Conservation (phyloP, 2,888 invertebrate genomes). For the Drosophila siamana region DNA sequence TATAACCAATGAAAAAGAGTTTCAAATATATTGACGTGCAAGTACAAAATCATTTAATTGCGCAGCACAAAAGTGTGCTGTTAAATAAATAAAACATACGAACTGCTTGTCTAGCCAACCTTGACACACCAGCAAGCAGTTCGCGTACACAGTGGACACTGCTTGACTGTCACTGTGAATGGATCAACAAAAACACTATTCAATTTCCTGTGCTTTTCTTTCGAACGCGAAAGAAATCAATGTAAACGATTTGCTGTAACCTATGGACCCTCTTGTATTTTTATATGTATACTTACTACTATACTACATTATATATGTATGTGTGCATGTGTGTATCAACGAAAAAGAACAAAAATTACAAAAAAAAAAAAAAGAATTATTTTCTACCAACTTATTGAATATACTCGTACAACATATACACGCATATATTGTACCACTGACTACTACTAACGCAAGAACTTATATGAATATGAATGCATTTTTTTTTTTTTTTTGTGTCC, state of each 20-base stretch:
- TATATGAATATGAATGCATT: conserved; percentile 18
- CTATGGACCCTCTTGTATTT: conserved; percentile 78
- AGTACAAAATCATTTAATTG: conserved; percentile 20
- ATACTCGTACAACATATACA: conserved; percentile 4
- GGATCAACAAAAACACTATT: conserved; percentile 8
- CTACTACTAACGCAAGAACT: conserved; percentile 17
- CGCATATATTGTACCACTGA: conserved; percentile 9
- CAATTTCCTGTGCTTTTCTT: conserved; percentile 6
- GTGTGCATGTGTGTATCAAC: conserved; percentile 28
- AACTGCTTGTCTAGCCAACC: conserved; percentile 28
- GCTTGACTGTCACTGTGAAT: background rate
- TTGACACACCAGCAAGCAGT: background rate
- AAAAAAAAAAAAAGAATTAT: conserved; percentile 40
- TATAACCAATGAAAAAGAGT: conserved; percentile 5
- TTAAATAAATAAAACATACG: background rate
- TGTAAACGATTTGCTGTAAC: conserved; percentile 56
- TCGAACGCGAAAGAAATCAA: conserved; percentile 12
- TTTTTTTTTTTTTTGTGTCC: conserved; percentile 32
- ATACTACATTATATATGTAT: conserved; percentile 8
- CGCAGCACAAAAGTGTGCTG: conserved; percentile 17
- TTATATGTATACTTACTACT: conserved; percentile 58
- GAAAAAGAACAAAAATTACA: conserved; percentile 19
- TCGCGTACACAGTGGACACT: background rate
- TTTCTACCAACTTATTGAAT: conserved; percentile 71
- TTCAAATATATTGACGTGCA: conserved; percentile 10